Evolutionary conservation across 2,888 invertebrate genomes (phyloP).

Genomic region (Netelia inedita): DNA sequence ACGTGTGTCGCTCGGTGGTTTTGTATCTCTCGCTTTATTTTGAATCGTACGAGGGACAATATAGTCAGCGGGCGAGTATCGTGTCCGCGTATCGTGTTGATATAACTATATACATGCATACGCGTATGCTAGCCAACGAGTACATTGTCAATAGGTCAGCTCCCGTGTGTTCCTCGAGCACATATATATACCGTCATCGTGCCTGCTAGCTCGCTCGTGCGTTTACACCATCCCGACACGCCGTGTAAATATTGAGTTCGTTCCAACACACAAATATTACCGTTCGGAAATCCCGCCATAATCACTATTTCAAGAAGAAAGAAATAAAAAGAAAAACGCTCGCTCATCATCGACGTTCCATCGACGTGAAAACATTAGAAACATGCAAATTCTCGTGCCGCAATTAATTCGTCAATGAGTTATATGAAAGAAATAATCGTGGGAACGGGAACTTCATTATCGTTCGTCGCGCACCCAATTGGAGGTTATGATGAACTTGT

Average conservation of each 20-base stretch:
- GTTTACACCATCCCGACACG: constrained; percentile 65
- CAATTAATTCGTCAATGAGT: too few species aligned
- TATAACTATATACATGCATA: too few species aligned
- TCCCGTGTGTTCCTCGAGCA: constrained; percentile 42
- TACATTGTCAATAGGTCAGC: constrained; percentile 63
- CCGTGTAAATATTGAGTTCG: constrained; percentile 66
- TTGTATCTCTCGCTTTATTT: constrained; percentile 1
- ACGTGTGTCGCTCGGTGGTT: constrained; percentile 2
- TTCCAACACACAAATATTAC: constrained; percentile 43
- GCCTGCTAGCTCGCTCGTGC: constrained; percentile 35
- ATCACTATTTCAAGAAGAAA: constrained; percentile 24
- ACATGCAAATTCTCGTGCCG: too few species aligned
- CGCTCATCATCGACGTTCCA: too few species aligned
- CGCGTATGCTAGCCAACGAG: constrained; percentile 38
- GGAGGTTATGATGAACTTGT: not conserved
- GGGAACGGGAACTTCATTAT: not conserved
- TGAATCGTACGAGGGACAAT: not conserved
- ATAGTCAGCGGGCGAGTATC: not conserved
- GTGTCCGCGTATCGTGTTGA: too few species aligned
- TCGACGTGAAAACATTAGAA: too few species aligned
- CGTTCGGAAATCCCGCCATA: constrained; percentile 56
- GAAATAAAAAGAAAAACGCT: not conserved
- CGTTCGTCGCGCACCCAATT: not conserved
- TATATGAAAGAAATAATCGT: not conserved
- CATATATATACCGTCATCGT: constrained; percentile 1